Evolutionary conservation across 2,113 vertebrate species (phyloP).

Genomic region (Nyctibius bracteatus): DNA sequence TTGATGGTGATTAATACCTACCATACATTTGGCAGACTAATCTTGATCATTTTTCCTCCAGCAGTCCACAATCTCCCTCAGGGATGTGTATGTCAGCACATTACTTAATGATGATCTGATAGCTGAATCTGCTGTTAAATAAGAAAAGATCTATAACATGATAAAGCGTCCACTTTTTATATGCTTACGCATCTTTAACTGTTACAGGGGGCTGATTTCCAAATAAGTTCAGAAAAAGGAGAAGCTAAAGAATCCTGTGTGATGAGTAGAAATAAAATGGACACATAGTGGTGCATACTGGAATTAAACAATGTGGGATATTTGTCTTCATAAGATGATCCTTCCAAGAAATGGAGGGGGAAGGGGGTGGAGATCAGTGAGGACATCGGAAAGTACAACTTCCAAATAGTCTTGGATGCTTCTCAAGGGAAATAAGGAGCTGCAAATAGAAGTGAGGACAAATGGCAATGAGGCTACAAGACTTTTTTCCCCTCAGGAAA

Average conservation of each 20-base stretch:
- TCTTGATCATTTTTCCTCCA: neutral
- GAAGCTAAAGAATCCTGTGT: neutral
- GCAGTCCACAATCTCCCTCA: neutral
- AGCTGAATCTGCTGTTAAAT: neutral
- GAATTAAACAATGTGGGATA: neutral
- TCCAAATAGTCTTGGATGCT: conserved; percentile 28
- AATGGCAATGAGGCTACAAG: conserved; percentile 9
- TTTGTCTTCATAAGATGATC: neutral
- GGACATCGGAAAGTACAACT: neutral
- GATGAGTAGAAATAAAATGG: neutral
- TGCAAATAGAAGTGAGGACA: conserved; percentile 50
- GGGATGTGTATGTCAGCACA: neutral
- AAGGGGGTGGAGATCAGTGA: neutral
- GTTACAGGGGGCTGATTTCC: neutral
- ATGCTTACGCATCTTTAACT: neutral
- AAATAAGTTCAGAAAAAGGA: neutral
- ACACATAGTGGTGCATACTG: neutral
- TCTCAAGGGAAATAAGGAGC: conserved; percentile 53
- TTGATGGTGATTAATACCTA: conserved; percentile 31
- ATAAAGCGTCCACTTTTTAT: neutral
- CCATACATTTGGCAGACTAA: neutral
- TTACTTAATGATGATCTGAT: conserved; percentile 1
- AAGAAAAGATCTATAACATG: neutral
- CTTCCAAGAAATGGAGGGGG: neutral
- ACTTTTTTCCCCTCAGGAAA: neutral